These are phyloP conservation scores for Aphyosemion australe DNA, from an alignment of 2,113 vertebrate species.

Conservation along the genomic window DNA sequence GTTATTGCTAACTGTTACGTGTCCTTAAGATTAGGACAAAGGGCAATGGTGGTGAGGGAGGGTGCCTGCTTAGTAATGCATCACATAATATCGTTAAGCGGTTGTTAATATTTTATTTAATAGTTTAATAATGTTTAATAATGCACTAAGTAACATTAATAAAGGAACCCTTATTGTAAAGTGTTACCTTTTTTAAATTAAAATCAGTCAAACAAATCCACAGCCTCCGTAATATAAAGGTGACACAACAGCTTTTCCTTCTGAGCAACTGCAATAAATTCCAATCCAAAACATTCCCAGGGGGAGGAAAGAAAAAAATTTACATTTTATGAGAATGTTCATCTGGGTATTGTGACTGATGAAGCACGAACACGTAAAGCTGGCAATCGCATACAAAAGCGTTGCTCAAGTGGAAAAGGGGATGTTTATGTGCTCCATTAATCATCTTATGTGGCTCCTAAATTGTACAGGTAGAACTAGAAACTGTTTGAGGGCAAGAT, in stretches of 20 bases:
- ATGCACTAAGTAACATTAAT: too few species aligned
- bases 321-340: neutral
- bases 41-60: too few species aligned
- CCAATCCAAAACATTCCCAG: constrained; percentile 1
- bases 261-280: neutral
- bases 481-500: constrained; percentile 63
- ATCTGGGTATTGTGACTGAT: constrained; percentile 21
- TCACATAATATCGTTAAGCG: too few species aligned
- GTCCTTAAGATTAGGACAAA: too few species aligned
- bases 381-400: constrained; percentile 32
- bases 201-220: neutral
- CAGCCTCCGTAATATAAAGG: neutral
- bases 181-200: too few species aligned
- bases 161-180: too few species aligned
- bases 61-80: too few species aligned
- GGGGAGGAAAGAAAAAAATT: neutral
- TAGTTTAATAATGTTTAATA: too few species aligned
- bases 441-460: constrained; percentile 55
- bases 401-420: constrained; percentile 59
- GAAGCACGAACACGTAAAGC: constrained; percentile 37
- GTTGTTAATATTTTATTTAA: too few species aligned
- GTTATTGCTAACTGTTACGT: too few species aligned
- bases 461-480: constrained; percentile 59
- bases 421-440: constrained; percentile 57
- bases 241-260: neutral